Evolutionary conservation across 2,113 vertebrate genomes (phyloP), one percentile per base, ranked within the genome.

Genomic region (Lophura nycthemera): DNA sequence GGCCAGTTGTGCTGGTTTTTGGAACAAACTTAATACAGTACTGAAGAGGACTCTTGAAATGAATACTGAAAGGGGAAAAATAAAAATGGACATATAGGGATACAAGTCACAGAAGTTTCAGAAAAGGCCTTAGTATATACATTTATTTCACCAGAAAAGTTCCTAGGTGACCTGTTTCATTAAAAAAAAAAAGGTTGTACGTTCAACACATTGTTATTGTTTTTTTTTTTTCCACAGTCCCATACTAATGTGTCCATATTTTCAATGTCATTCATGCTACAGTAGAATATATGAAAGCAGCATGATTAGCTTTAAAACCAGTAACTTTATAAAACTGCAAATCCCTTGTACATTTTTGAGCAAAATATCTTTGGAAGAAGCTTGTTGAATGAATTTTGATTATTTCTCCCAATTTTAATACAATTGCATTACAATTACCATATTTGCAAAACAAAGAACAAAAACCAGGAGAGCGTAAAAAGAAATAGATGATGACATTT

Each of bases 391-490:
- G 73, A 86, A 93, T 94, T 88, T 66, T 76, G 72, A 95, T 92
- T 42, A 61, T 43, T 86, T 66, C 77, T 93, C 94, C 76, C 63
- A 86, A 70, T 90, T 92, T 88, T 82, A 93, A 94, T 88, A 93
- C 82, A 86, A 92, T 83, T 88, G 87, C 63, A 91, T 87, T 86
- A 93, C 69, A 91, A 92, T 93, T 91, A 95, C 73, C 38, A 24
- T 91, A 94, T 96, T 95, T 94, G 70, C 79, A 94, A 96, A 92
- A 92, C 88, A 95, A 94, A 95, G 56, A 94, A 78, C 70, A 83
- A 56, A 94, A 84, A 77, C 59, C 72, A 94, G 77, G 83, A 92
- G 84, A 88, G 59, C 64, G 91, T 67, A 80, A 92, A 84, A 82
- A 80, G 63, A 86, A 95, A 89, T 61, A 22, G 92, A 92, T 94